Evolutionary conservation across 2,888 invertebrate species (phyloP).

Genomic region (Mongoloraphidia duomilia): DNA sequence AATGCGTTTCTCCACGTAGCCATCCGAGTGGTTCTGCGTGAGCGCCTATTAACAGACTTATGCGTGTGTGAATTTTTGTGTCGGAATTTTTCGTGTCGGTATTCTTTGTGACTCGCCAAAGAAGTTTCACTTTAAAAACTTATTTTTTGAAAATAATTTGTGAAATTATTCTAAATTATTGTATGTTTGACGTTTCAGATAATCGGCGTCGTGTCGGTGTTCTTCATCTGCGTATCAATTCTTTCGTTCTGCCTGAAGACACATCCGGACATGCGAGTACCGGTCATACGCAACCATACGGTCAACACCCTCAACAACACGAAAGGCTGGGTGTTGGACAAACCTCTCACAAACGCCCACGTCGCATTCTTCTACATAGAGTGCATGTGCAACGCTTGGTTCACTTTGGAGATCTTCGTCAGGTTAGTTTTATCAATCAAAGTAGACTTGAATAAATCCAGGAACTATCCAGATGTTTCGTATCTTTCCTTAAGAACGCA

Average conservation of each 20-base stretch:
- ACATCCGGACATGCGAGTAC: slow-evolving; percentile 94
- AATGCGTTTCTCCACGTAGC: no score
- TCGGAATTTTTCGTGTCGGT: no score
- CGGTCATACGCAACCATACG: slow-evolving; percentile 67
- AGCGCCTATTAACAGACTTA: no score
- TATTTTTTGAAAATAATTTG: no score
- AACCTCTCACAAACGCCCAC: slow-evolving; percentile 88
- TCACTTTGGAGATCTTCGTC: slow-evolving; percentile 85
- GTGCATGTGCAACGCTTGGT: slow-evolving; percentile 98
- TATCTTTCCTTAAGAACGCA: no score
- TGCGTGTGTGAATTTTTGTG: no score
- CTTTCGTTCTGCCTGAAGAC: slow-evolving; percentile 99
- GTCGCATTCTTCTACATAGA: slow-evolving; percentile 97
- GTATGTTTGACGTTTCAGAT: slow-evolving; percentile 50
- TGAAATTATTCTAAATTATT: no score
- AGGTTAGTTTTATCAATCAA: slow-evolving; percentile 12
- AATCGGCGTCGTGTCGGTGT: slow-evolving; percentile 94
- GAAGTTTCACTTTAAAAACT: no score
- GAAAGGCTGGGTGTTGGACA: slow-evolving; percentile 74
- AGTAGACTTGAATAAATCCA: no score
- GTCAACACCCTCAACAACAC: slow-evolving; percentile 61
- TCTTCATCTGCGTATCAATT: slow-evolving; percentile 99
- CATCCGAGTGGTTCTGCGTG: no score
- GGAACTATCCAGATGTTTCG: no score
- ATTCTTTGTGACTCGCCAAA: no score